Conservation (phyloP, 2,888 invertebrate species). For the Dasysyrphus albostriatus region DNA sequence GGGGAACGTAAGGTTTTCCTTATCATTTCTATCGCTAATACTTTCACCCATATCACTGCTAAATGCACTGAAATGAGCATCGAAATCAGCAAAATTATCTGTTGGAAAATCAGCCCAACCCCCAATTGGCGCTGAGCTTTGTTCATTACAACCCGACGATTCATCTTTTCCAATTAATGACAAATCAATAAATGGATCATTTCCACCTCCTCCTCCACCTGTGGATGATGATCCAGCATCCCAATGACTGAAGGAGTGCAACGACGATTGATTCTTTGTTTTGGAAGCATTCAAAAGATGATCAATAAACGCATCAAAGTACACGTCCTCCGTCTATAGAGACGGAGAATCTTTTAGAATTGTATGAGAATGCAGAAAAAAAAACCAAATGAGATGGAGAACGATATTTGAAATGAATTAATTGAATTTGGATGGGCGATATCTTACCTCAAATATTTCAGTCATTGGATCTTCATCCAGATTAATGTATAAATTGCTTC, state of each 20-base stretch:
- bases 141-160: constrained; percentile 12
- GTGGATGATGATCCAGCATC: constrained; percentile 75
- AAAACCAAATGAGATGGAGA: constrained; percentile 64
- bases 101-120: constrained; percentile 80
- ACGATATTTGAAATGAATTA: constrained; percentile 37
- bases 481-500: constrained; percentile 66
- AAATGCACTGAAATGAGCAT: constrained; percentile 82
- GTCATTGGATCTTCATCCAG: constrained; percentile 70
- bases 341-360: constrained; percentile 73
- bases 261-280: constrained; percentile 58
- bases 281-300: constrained; percentile 59
- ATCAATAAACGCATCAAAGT: constrained; percentile 69
- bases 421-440: constrained; percentile 19
- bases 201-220: constrained; percentile 57
- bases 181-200: constrained; percentile 79
- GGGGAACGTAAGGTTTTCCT: constrained; percentile 21
- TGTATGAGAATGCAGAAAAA: constrained; percentile 63
- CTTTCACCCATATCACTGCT: constrained; percentile 80
- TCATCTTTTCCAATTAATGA: constrained; percentile 63
- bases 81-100: constrained; percentile 83
- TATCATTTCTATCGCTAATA: constrained; percentile 51
- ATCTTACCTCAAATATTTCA: constrained; percentile 70
- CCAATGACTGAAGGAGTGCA: constrained; percentile 79
- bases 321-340: constrained; percentile 73
- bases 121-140: constrained; percentile 71